A percentile compares a stretch with the other conserved stretches of the same genome.
Conservation (phyloP, 2,797 vertebrate genomes). For the Fringilla coelebs region DNA sequence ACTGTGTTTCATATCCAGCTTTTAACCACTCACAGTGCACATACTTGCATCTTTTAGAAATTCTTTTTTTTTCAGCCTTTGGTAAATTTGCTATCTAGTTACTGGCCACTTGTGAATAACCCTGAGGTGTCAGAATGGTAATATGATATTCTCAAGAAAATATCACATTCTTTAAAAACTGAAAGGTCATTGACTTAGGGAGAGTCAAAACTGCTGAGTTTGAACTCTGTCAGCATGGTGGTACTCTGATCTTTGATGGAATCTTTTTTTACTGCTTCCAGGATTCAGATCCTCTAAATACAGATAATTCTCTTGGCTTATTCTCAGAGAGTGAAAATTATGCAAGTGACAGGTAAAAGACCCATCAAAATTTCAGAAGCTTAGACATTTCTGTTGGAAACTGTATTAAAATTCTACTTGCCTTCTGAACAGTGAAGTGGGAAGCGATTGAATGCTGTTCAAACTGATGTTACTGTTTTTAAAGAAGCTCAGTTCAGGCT, state of each 20-base stretch:
- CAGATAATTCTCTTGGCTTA: not conserved
- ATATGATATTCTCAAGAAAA: not conserved
- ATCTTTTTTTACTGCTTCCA: not conserved
- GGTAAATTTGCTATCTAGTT: not conserved
- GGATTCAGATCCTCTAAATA: not conserved
- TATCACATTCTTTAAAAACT: not conserved
- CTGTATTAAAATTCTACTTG: not conserved
- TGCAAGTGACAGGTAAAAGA: not conserved
- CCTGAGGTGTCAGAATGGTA: not conserved
- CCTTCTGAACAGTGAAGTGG: not conserved
- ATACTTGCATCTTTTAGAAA: not conserved
- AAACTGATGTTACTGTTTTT: constrained; percentile 15
- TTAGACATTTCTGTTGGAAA: not conserved
- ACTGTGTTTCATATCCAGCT: not conserved
- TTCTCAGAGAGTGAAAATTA: not conserved
- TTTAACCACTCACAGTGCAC: not conserved
- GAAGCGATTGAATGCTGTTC: not conserved
- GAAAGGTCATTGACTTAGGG: not conserved
- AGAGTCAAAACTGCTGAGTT: not conserved
- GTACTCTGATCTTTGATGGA: not conserved
- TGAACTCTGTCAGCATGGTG: not conserved
- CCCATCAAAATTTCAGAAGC: not conserved
- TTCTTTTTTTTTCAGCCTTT: not conserved
- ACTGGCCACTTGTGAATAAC: not conserved
- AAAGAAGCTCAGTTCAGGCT: constrained; percentile 29